phyloP scores from a whole-genome alignment of 2,888 invertebrate species.

The Drosophila incognita region DNA sequence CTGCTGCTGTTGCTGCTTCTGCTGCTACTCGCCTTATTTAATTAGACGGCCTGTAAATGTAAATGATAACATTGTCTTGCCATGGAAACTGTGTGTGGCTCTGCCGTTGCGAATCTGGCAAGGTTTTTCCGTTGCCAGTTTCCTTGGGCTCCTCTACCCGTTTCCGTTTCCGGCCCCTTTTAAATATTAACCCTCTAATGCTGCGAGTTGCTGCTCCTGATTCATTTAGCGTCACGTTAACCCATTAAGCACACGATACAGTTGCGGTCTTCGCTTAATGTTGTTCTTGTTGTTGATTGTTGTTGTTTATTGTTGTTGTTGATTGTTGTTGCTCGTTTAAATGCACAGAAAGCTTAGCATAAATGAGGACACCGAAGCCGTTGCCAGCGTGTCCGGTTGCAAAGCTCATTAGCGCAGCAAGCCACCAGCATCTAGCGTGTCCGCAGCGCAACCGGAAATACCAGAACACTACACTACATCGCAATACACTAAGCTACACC shows the following conservation, averaged over 20 bases:
- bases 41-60: slow-evolving; percentile 56
- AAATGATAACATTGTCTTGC: slow-evolving; percentile 59
- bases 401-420: slow-evolving; percentile 72
- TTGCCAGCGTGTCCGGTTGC: slow-evolving; percentile 70
- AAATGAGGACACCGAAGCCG: slow-evolving; percentile 66
- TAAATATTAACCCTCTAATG: slow-evolving; percentile 78
- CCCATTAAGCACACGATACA: slow-evolving; percentile 75
- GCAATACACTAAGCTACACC: slow-evolving; percentile 1
- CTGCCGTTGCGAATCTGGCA: slow-evolving; percentile 14
- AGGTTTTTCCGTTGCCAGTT: slow-evolving; percentile 57
- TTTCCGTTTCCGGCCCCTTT: slow-evolving; percentile 43
- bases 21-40: slow-evolving; percentile 46
- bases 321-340: slow-evolving; percentile 40
- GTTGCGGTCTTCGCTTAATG: slow-evolving; percentile 28
- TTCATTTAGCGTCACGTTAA: slow-evolving; percentile 80
- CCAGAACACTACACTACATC: slow-evolving; percentile 40
- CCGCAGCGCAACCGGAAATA: slow-evolving; percentile 47
- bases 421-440: slow-evolving; percentile 47
- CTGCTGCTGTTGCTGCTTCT: neutral
- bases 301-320: slow-evolving; percentile 29
- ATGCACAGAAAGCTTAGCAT: slow-evolving; percentile 74
- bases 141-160: slow-evolving; percentile 13
- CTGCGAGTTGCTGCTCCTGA: slow-evolving; percentile 54
- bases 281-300: slow-evolving; percentile 1
- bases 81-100: slow-evolving; percentile 31